Conservation (phyloP, 2,888 invertebrate species). For the Eristalinus aeneus region DNA sequence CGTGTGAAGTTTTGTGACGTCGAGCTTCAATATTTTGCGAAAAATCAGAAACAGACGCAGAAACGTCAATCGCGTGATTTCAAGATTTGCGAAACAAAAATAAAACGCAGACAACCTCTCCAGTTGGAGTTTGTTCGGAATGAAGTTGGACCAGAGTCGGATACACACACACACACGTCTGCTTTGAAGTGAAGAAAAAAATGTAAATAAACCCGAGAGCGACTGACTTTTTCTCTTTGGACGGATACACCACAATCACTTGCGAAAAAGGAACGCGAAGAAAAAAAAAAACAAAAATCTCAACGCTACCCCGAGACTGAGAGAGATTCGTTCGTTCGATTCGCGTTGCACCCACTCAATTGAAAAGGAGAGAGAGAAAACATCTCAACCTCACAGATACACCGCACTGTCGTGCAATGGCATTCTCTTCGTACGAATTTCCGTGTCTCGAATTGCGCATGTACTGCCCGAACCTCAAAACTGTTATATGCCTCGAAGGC, state of each 20-base stretch:
- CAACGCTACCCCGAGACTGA: neutral
- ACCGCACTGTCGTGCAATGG: neutral
- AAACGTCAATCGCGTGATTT: neutral
- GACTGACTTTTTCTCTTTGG: slow-evolving; percentile 11
- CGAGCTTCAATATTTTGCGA: slow-evolving; percentile 1
- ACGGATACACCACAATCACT: slow-evolving; percentile 24
- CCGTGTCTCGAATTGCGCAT: slow-evolving; percentile 57
- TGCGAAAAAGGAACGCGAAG: slow-evolving; percentile 8
- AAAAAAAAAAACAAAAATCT: neutral
- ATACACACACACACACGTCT: neutral
- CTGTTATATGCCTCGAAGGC: slow-evolving; percentile 37
- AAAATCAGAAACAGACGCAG: slow-evolving; percentile 4
- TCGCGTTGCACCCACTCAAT: neutral
- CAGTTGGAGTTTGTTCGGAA: neutral
- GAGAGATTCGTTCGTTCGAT: neutral
- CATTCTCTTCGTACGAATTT: slow-evolving; percentile 6
- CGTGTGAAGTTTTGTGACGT: no score
- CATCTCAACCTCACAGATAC: slow-evolving; percentile 1
- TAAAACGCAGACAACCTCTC: neutral
- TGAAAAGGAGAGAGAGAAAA: neutral
- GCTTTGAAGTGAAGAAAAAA: neutral
- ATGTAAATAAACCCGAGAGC: slow-evolving; percentile 50
- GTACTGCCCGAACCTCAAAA: slow-evolving; percentile 27
- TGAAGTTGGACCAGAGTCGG: neutral
- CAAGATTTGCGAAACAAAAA: neutral